Conservation (phyloP, 1,140 invertebrate species). For the Ceratosolen fusciceps region DNA sequence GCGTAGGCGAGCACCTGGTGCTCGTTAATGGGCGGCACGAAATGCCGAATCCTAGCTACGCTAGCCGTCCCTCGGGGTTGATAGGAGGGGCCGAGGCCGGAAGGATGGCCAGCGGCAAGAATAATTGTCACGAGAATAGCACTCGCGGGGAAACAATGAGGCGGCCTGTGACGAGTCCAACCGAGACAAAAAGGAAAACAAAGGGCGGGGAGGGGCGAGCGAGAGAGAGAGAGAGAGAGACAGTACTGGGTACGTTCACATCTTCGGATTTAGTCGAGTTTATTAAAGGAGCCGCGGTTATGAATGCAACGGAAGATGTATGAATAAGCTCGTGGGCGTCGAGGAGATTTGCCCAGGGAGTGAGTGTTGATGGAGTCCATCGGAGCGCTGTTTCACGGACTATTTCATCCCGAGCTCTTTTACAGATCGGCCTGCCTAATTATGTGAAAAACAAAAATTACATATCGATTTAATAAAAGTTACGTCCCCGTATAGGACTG, state of each 20-base stretch:
- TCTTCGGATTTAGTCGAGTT: not conserved
- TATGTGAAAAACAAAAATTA: too few relatives aligned
- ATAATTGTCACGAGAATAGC: constrained; percentile 59
- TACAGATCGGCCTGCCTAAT: not conserved
- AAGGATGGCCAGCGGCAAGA: constrained; percentile 28
- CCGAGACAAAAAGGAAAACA: not conserved
- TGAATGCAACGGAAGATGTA: constrained; percentile 32
- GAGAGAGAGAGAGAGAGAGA: too few relatives aligned
- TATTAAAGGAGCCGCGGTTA: constrained; percentile 9
- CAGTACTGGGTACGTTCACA: not conserved
- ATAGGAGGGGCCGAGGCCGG: not conserved
- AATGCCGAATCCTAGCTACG: constrained; percentile 62
- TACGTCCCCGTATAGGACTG: too few relatives aligned
- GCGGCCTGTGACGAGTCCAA: constrained; percentile 3
- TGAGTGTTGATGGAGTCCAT: not conserved
- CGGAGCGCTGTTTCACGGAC: not conserved
- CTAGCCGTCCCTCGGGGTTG: constrained; percentile 44
- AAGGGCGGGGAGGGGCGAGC: not conserved
- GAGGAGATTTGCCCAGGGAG: not conserved
- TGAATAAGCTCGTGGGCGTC: constrained; percentile 13
- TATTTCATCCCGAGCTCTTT: not conserved
- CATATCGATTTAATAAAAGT: too few relatives aligned
- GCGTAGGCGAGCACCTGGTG: constrained; percentile 48
- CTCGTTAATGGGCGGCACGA: constrained; percentile 63
- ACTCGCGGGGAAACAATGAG: constrained; percentile 55